Conservation (phyloP, 1,140 invertebrate species). For the Paralvinella palmiformis region DNA sequence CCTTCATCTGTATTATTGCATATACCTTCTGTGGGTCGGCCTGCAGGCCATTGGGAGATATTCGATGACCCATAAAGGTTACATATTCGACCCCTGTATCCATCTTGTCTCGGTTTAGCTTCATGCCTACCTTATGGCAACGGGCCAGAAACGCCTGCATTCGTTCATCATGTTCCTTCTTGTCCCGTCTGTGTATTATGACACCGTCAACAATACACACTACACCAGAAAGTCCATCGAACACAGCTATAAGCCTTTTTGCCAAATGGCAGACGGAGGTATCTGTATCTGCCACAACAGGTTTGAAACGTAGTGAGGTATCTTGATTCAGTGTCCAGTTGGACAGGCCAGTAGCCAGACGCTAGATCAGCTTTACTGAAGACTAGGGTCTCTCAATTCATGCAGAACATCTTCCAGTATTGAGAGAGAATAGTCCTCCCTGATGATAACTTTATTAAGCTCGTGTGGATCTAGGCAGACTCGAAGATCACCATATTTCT, state of each 20-base stretch:
- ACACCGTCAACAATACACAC: background rate
- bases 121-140: conserved; percentile 17
- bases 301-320: background rate
- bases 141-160: conserved; percentile 4
- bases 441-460: background rate
- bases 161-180: background rate
- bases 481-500: conserved; percentile 1
- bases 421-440: background rate
- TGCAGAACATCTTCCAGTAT: conserved; percentile 20
- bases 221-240: background rate
- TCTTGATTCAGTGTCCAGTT: background rate
- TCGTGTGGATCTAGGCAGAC: background rate
- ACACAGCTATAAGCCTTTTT: background rate
- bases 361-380: background rate
- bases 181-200: background rate
- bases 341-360: background rate
- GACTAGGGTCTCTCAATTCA: background rate
- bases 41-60: conserved; percentile 36
- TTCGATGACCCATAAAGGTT: conserved; percentile 28
- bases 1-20: conserved; percentile 41
- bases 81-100: conserved; percentile 16
- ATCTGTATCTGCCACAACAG: background rate
- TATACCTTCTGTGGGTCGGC: conserved; percentile 47
- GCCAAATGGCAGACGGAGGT: background rate
- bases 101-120: conserved; percentile 20